Evolutionary conservation across 2,797 vertebrate genomes (phyloP).

Genomic region (Lepus townsendii): DNA sequence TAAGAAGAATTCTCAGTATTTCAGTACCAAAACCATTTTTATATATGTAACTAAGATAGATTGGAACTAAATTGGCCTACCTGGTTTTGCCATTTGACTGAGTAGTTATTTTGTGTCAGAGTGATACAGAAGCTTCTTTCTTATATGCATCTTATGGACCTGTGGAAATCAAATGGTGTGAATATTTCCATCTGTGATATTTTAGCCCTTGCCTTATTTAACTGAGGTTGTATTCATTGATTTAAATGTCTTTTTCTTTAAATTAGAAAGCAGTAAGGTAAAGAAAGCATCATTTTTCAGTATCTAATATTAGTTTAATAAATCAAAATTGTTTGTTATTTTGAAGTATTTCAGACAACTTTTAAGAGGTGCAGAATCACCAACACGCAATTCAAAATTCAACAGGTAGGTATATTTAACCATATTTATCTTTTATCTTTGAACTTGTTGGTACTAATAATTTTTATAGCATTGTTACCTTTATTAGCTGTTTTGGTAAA

Average conservation of each 20-base stretch:
- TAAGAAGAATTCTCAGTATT: conserved; percentile 24
- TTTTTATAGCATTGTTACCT: conserved; percentile 43
- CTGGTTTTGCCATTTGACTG: background rate
- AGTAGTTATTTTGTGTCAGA: background rate
- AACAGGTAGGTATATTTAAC: conserved; percentile 91
- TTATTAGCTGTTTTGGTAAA: conserved; percentile 53
- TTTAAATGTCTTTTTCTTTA: conserved; percentile 65
- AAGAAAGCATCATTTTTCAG: conserved; percentile 35
- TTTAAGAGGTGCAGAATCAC: conserved; percentile 95
- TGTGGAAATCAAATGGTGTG: conserved; percentile 24
- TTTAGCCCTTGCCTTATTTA: conserved; percentile 53
- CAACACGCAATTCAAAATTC: conserved; percentile 92
- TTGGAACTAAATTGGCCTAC: background rate
- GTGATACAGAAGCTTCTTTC: background rate
- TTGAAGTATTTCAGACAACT: conserved; percentile 96
- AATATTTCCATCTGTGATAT: conserved; percentile 30
- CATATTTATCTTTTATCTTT: conserved; percentile 21
- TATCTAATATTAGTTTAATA: conserved; percentile 44
- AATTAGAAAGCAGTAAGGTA: conserved; percentile 20
- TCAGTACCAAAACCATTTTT: conserved; percentile 15
- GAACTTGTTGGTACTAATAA: conserved; percentile 40
- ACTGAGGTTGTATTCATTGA: conserved; percentile 45
- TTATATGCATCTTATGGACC: background rate
- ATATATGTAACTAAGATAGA: background rate
- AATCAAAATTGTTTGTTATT: conserved; percentile 62